These are phyloP conservation scores for Thunnus thynnus DNA, from an alignment of 2,113 vertebrate genomes.

Conservation along the genomic window DNA sequence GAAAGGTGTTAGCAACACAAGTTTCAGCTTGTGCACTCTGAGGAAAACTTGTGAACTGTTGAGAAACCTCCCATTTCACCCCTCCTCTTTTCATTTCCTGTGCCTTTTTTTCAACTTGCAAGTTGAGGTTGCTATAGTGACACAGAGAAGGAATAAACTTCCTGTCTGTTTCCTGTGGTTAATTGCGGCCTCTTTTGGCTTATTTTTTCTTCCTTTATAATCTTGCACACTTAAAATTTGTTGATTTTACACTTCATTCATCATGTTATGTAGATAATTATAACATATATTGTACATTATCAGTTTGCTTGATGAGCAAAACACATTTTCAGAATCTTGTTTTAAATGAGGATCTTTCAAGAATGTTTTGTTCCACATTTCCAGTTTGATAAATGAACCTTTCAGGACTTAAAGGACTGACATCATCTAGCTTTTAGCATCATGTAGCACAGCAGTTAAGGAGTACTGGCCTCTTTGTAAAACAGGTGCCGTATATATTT, in stretches of 20 bases:
- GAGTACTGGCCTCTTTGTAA: background rate
- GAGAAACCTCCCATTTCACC: constrained; percentile 53
- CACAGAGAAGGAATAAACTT: constrained; percentile 71
- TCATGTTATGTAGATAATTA: constrained; percentile 17
- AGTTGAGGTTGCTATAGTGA: constrained; percentile 75
- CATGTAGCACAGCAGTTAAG: background rate
- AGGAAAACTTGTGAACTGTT: constrained; percentile 59
- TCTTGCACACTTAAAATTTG: constrained; percentile 19
- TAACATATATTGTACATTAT: background rate
- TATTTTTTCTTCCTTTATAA: background rate
- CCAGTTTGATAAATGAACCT: constrained; percentile 1
- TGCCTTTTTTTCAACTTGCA: constrained; percentile 41
- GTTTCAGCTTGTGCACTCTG: constrained; percentile 39
- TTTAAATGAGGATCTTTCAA: constrained; percentile 1
- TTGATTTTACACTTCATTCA: constrained; percentile 29
- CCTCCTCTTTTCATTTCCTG: constrained; percentile 79
- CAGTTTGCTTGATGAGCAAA: constrained; percentile 9
- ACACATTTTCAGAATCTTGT: constrained; percentile 3
- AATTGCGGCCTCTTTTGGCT: constrained; percentile 46
- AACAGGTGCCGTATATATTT: too few relatives aligned
- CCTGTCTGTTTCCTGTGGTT: constrained; percentile 70
- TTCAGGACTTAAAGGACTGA: constrained; percentile 15
- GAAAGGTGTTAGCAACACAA: constrained; percentile 47
- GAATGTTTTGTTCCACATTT: background rate
- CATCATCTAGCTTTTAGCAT: background rate